A percentile compares a stretch with the other conserved stretches of the same genome.
These are phyloP conservation scores for Copsychus sechellarum DNA, from an alignment of 2,113 vertebrate species.

Conservation along the genomic window DNA sequence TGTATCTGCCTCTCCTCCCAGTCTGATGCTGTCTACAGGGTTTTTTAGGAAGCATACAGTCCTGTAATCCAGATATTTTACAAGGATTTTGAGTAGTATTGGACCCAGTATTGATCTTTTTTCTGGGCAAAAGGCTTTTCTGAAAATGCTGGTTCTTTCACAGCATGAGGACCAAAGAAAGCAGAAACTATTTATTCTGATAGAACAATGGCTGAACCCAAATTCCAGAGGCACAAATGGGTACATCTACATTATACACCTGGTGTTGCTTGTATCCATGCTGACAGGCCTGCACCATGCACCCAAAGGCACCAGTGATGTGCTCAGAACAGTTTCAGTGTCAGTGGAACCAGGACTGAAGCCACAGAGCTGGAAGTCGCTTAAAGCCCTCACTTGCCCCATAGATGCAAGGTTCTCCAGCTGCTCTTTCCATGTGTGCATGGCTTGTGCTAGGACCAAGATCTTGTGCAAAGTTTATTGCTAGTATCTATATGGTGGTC, in stretches of 20 bases:
- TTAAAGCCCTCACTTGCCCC: background rate
- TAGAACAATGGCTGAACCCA: background rate
- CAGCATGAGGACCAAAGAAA: background rate
- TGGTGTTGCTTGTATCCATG: background rate
- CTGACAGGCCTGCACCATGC: background rate
- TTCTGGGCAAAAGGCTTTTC: background rate
- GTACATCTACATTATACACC: too few relatives aligned
- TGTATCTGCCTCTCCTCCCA: background rate
- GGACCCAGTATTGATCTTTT: background rate
- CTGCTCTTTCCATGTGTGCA: background rate
- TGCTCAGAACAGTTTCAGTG: background rate
- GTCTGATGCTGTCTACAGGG: background rate
- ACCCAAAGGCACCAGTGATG: background rate
- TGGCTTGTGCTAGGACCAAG: background rate
- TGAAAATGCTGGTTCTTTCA: background rate
- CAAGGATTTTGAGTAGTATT: background rate
- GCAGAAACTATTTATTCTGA: background rate
- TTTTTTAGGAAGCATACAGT: background rate
- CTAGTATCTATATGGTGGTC: background rate
- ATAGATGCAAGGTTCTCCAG: background rate
- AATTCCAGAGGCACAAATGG: background rate
- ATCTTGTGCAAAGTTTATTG: background rate
- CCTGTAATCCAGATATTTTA: background rate
- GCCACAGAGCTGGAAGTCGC: background rate
- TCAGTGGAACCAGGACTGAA: accelerated